Evolutionary conservation across 1,140 invertebrate species (phyloP), one percentile per base, ranked within the genome.

Genomic region (Polypedilum vanderplanki): DNA sequence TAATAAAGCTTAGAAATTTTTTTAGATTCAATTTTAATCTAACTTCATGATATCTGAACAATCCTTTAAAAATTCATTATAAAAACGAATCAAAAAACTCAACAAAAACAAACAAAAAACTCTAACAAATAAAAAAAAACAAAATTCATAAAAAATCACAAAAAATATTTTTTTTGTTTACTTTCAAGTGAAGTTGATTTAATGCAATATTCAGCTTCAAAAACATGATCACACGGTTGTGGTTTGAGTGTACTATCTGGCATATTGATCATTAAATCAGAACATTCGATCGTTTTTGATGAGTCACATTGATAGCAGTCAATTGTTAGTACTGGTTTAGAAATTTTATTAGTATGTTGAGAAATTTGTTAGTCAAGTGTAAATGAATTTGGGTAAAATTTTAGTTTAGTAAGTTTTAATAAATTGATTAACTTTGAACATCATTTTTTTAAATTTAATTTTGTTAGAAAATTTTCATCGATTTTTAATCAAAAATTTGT

Each of bases 281-380:
- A 86, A 84, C 94, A 96, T 81, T 91, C 88, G 80, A 90, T 87
- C 65, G 89, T 86, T 75, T 87, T 79, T 33, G 87, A 87, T 24
- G 92, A 89, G 78, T 91, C 88, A 84, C 94, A 96, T 79, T 93
- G 91, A 83, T 90, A 95, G 83, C 94, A 96, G 57, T 89, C 85
- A 79, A 95, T 85, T 75, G 82, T 89, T 90, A 78, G 20, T 40
- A 40, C 40, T 74, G 41, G 1, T 8, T 33, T 5, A n/a, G 3
- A 57, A 1, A n/a, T 15, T 12, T 46, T 3, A 46, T 10, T 41
- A 41, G 10, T 7, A 41, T 41, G 5, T 7, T 41, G 10, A 41
- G 10, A 41, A 41, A 41, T 5, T 7, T 10, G 40, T 41, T 41
- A 7, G 10, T 7, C 5, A 41, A 7, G 10, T 41, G 40, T 41